Percentiles rank a stretch among this genome's conserved stretches.
Conservation (phyloP, 35 echinoderm and acorn worm genomes). For the Stichopus chloronotus region DNA sequence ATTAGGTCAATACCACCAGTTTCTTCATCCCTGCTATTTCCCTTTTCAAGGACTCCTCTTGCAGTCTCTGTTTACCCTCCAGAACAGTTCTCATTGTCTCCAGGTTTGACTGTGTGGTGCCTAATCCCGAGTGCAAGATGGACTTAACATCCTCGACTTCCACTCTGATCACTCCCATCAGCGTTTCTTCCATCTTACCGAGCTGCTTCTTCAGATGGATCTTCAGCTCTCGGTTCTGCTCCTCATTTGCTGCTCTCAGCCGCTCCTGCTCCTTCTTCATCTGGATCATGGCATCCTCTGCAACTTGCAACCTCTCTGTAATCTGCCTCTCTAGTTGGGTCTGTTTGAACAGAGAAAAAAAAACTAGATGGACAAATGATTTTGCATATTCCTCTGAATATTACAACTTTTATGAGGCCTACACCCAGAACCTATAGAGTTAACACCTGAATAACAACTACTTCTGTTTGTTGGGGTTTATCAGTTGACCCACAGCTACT, state of each 20-base stretch:
- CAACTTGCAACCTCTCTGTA: not conserved
- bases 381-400: too few relatives aligned
- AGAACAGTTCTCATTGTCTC: constrained; percentile 37
- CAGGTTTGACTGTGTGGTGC: constrained; percentile 29
- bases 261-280: not conserved
- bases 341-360: not conserved
- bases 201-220: constrained; percentile 4
- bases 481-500: too few relatives aligned
- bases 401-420: too few relatives aligned
- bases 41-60: constrained; percentile 14
- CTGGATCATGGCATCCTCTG: not conserved
- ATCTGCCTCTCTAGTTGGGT: constrained; percentile 7
- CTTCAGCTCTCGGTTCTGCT: constrained; percentile 16
- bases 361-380: not conserved
- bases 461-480: too few relatives aligned
- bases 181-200: constrained; percentile 9
- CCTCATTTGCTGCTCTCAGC: not conserved
- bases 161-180: constrained; percentile 34
- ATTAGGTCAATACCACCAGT: constrained; percentile 30
- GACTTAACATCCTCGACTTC: constrained; percentile 39
- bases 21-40: constrained; percentile 52
- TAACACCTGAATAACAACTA: too few relatives aligned
- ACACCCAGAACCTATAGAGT: too few relatives aligned
- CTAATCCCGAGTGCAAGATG: constrained; percentile 20
- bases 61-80: constrained; percentile 46